These are phyloP conservation scores for Scolopax rusticola DNA, from an alignment of 2,797 vertebrate genomes.

Conservation along the genomic window DNA sequence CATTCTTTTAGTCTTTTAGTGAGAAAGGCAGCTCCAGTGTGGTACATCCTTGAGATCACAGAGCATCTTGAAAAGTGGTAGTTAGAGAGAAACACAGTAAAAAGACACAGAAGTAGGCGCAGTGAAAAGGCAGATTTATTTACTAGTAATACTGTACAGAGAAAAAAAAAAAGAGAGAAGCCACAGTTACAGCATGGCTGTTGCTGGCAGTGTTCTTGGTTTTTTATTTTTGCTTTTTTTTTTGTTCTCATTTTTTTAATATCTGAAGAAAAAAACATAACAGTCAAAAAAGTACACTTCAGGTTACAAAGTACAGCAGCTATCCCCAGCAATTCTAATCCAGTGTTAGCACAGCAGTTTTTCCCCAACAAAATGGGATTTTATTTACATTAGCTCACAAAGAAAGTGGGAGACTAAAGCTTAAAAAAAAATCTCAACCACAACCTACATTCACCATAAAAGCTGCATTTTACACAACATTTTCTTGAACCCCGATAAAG, in stretches of 20 bases:
- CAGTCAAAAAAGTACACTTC: slow-evolving; percentile 86
- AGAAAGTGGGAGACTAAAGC: slow-evolving; percentile 77
- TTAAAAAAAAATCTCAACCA: slow-evolving; percentile 73
- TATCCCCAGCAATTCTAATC: slow-evolving; percentile 83
- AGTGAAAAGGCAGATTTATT: slow-evolving; percentile 91
- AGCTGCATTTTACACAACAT: slow-evolving; percentile 86
- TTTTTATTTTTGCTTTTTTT: slow-evolving; percentile 59
- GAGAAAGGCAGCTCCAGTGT: neutral
- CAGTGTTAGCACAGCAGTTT: slow-evolving; percentile 81
- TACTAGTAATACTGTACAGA: slow-evolving; percentile 89
- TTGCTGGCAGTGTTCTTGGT: slow-evolving; percentile 83
- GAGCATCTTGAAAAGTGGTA: slow-evolving; percentile 26
- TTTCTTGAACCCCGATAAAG: slow-evolving; percentile 78
- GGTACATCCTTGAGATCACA: neutral
- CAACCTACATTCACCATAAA: slow-evolving; percentile 79
- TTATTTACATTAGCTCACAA: slow-evolving; percentile 82
- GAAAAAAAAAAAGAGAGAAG: slow-evolving; percentile 83
- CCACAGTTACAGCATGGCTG: slow-evolving; percentile 85
- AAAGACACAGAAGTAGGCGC: slow-evolving; percentile 82
- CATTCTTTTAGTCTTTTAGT: slow-evolving; percentile 52
- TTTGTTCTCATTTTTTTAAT: slow-evolving; percentile 68
- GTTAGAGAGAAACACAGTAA: slow-evolving; percentile 78
- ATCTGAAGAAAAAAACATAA: slow-evolving; percentile 81
- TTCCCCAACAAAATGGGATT: slow-evolving; percentile 72
- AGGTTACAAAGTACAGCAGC: slow-evolving; percentile 86